Conservation (phyloP, 1,140 invertebrate genomes). For the Lycorma delicatula region DNA sequence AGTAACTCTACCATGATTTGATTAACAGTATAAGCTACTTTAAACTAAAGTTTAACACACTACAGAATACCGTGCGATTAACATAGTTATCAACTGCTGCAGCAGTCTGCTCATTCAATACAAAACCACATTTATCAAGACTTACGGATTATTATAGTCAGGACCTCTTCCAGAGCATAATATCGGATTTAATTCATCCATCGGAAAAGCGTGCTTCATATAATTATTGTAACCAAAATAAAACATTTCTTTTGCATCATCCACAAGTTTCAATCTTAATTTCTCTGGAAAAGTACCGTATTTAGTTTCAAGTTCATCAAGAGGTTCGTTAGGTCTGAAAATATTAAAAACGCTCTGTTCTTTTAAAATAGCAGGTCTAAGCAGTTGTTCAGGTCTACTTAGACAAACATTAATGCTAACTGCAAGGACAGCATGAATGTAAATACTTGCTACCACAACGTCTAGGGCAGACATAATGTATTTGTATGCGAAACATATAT, state of each 20-base stretch:
- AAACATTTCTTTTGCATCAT: slow-evolving; percentile 81
- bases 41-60: too few species aligned
- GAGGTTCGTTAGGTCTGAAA: slow-evolving; percentile 25
- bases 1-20: too few species aligned
- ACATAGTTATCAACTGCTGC: too few species aligned
- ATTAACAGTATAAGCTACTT: too few species aligned
- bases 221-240: slow-evolving; percentile 96
- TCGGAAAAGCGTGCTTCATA: slow-evolving; percentile 86
- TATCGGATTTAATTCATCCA: slow-evolving; percentile 90
- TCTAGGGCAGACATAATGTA: not conserved
- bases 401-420: slow-evolving; percentile 1
- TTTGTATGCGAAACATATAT: not conserved
- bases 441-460: not conserved
- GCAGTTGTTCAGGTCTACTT: not conserved
- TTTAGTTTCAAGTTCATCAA: slow-evolving; percentile 40
- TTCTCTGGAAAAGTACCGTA: slow-evolving; percentile 39
- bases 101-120: too few species aligned
- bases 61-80: too few species aligned
- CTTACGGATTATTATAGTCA: slow-evolving; percentile 53
- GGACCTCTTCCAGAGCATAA: slow-evolving; percentile 74
- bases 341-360: not conserved
- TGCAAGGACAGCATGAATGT: not conserved
- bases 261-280: slow-evolving; percentile 37
- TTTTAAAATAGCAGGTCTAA: not conserved
- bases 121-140: too few species aligned